Conservation (phyloP, 2,113 vertebrate species). For the Lagopus muta region DNA sequence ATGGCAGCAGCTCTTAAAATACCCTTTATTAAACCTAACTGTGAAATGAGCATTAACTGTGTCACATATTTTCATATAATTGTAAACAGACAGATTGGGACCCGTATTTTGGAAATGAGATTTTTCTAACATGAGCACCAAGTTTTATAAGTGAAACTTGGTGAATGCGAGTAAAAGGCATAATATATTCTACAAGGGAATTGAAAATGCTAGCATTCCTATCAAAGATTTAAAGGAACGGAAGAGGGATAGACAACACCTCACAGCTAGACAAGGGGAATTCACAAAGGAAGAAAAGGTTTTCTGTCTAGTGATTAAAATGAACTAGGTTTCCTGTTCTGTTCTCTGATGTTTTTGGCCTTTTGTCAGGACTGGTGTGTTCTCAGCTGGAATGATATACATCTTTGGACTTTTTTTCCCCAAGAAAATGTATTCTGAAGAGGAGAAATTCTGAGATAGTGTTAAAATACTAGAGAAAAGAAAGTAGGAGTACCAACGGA, state of each 20-base stretch:
- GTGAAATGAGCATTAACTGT: not conserved
- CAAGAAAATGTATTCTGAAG: fast-evolving
- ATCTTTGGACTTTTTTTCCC: not conserved
- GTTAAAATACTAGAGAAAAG: not conserved
- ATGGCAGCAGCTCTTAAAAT: not conserved
- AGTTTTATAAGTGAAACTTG: not conserved
- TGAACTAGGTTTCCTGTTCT: not conserved
- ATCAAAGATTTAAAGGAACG: not conserved
- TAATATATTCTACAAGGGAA: not conserved
- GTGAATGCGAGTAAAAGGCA: not conserved
- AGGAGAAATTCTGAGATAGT: not conserved
- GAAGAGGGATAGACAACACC: not conserved
- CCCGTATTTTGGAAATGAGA: not conserved
- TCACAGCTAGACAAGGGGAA: not conserved
- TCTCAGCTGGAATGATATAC: not conserved
- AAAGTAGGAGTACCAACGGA: not conserved
- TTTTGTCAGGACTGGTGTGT: not conserved
- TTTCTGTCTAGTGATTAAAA: not conserved
- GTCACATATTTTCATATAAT: not conserved
- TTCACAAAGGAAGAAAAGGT: not conserved
- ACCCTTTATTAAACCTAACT: not conserved
- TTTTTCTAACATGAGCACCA: not conserved
- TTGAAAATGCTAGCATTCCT: not conserved
- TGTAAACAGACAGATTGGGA: not conserved
- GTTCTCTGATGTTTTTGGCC: not conserved